Evolutionary conservation across 2,113 vertebrate genomes (phyloP).

Genomic region (Cinclus mexicanus): DNA sequence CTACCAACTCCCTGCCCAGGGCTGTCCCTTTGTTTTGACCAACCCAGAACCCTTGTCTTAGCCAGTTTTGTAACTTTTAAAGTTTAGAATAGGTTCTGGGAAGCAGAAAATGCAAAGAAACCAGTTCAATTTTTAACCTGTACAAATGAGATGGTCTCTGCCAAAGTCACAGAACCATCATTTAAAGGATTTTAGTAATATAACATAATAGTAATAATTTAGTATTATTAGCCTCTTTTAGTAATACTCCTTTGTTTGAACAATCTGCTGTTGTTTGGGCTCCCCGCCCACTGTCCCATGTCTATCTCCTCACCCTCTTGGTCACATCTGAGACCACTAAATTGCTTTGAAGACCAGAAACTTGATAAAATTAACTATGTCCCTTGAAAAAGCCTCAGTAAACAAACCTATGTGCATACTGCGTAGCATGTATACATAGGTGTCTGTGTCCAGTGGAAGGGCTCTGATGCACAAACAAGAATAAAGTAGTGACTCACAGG

Average conservation of each 20-base stretch:
- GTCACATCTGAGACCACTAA: not conserved
- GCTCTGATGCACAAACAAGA: not conserved
- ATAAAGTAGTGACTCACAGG: not conserved
- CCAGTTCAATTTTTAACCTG: not conserved
- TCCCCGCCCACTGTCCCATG: fast-evolving
- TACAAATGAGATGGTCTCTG: not conserved
- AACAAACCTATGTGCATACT: not conserved
- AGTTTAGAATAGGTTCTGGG: not conserved
- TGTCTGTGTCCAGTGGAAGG: not conserved
- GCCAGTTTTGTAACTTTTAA: not conserved
- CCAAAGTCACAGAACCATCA: not conserved
- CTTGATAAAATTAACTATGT: not conserved
- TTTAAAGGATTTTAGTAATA: not conserved
- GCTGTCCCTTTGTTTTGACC: not conserved
- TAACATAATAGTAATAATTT: not conserved
- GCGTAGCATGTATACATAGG: not conserved
- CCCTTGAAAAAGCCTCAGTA: not conserved
- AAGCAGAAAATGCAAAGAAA: not conserved
- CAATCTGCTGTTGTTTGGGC: not conserved
- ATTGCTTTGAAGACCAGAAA: not conserved
- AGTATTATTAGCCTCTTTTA: not conserved
- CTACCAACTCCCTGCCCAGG: not conserved
- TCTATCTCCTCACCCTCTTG: not conserved
- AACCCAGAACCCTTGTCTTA: not conserved
- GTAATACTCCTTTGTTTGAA: not conserved